These are phyloP conservation scores for Craniophora ligustri DNA, from an alignment of 2,888 invertebrate genomes.

Conservation along the genomic window DNA sequence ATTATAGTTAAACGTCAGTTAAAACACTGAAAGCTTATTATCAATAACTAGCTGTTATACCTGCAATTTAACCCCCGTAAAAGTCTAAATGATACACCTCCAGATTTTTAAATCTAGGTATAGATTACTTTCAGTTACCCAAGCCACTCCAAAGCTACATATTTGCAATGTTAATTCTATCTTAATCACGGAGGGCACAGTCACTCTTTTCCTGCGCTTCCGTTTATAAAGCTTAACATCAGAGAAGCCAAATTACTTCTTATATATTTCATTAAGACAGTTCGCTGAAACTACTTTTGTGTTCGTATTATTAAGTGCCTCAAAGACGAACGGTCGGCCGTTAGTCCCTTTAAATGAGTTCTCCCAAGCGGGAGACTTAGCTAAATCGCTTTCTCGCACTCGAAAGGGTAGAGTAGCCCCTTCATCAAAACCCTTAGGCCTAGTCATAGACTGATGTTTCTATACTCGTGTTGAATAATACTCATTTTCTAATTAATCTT, in stretches of 20 bases:
- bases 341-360: slow-evolving; percentile 50
- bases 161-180: too few species aligned
- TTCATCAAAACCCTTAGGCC: slow-evolving; percentile 39
- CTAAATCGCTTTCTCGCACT: slow-evolving; percentile 43
- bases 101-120: too few species aligned
- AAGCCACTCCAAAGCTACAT: too few species aligned
- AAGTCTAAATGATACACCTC: too few species aligned
- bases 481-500: background rate
- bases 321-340: slow-evolving; percentile 31
- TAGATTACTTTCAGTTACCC: too few species aligned
- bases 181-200: too few species aligned
- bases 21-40: too few species aligned
- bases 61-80: too few species aligned
- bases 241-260: too few species aligned
- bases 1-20: background rate
- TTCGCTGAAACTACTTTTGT: slow-evolving; percentile 26
- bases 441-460: slow-evolving; percentile 27
- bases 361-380: slow-evolving; percentile 35
- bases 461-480: slow-evolving; percentile 9
- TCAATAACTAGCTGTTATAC: too few species aligned
- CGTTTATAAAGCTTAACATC: too few species aligned
- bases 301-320: slow-evolving; percentile 37
- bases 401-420: slow-evolving; percentile 35
- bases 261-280: slow-evolving; percentile 15
- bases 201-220: too few species aligned